A percentile compares a stretch with the other conserved stretches of the same genome.
These are phyloP conservation scores for Bhutanitis thaidina DNA, from an alignment of 2,888 invertebrate genomes.

Conservation along the genomic window DNA sequence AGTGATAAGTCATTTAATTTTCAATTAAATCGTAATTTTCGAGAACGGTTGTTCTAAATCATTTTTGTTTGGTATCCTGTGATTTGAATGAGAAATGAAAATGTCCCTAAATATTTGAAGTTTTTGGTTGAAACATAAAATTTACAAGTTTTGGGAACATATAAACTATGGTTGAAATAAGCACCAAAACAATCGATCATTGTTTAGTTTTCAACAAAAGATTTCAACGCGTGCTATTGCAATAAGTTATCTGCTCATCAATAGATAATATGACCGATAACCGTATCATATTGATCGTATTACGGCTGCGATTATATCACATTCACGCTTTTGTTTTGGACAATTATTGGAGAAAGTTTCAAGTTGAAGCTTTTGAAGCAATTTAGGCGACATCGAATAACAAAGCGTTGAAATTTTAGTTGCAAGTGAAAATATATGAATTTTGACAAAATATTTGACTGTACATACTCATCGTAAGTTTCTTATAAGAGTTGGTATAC, in stretches of 20 bases:
- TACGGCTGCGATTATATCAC: slow-evolving; percentile 47
- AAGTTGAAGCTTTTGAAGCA: not conserved
- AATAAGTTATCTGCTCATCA: slow-evolving; percentile 53
- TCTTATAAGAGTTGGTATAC: slow-evolving; percentile 48
- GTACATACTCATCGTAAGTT: not conserved
- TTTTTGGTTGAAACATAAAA: no score
- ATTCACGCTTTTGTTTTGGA: slow-evolving; percentile 35
- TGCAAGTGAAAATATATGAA: not conserved
- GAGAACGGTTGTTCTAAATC: no score
- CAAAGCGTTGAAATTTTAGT: not conserved
- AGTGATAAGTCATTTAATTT: no score
- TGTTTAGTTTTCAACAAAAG: slow-evolving; percentile 50
- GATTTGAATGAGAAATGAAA: no score
- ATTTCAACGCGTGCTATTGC: slow-evolving; percentile 64
- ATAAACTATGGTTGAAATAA: no score
- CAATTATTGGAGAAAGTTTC: not conserved
- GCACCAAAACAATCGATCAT: not conserved
- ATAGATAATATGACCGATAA: slow-evolving; percentile 53
- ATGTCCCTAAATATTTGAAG: no score
- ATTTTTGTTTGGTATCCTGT: no score
- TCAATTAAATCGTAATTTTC: no score
- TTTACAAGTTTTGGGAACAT: no score
- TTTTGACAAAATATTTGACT: not conserved
- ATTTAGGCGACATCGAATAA: not conserved
- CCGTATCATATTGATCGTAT: slow-evolving; percentile 59